Evolutionary conservation across 2,797 vertebrate species (phyloP).

Genomic region (Helostoma temminkii): DNA sequence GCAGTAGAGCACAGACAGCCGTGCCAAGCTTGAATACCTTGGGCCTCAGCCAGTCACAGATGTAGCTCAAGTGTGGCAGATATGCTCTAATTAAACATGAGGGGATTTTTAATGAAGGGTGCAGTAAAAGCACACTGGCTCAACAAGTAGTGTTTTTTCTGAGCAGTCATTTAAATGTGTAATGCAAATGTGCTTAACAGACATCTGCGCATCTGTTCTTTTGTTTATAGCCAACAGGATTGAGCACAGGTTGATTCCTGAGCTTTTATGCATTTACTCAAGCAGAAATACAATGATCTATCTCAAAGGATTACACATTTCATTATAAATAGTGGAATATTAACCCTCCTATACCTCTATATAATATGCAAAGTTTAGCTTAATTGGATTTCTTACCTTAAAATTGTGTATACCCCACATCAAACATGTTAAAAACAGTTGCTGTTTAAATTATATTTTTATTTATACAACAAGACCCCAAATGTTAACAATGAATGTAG

Average conservation of each 20-base stretch:
- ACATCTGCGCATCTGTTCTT: slow-evolving; percentile 73
- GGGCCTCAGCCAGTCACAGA: slow-evolving; percentile 66
- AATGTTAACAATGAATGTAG: too few species aligned
- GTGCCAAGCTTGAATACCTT: slow-evolving; percentile 65
- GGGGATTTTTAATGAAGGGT: slow-evolving; percentile 79
- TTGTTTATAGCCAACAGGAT: slow-evolving; percentile 59
- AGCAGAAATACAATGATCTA: slow-evolving; percentile 43
- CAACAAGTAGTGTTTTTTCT: slow-evolving; percentile 51
- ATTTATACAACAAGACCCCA: too few species aligned
- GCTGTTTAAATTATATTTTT: too few species aligned
- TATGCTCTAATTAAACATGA: slow-evolving; percentile 82
- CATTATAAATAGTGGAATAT: slow-evolving; percentile 40
- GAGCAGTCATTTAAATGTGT: slow-evolving; percentile 77
- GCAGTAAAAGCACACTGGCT: slow-evolving; percentile 72
- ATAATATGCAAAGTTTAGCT: too few species aligned
- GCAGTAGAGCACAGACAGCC: slow-evolving; percentile 46
- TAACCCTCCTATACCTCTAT: neutral
- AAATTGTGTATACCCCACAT: too few species aligned
- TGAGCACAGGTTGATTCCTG: slow-evolving; percentile 45
- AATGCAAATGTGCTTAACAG: slow-evolving; percentile 64
- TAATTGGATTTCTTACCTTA: too few species aligned
- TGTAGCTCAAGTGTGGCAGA: slow-evolving; percentile 74
- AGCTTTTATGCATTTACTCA: slow-evolving; percentile 54
- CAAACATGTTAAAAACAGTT: too few species aligned
- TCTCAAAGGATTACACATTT: slow-evolving; percentile 71